Evolutionary conservation across 2,888 invertebrate species (phyloP).

Genomic region (Notocelia uddmanniana): DNA sequence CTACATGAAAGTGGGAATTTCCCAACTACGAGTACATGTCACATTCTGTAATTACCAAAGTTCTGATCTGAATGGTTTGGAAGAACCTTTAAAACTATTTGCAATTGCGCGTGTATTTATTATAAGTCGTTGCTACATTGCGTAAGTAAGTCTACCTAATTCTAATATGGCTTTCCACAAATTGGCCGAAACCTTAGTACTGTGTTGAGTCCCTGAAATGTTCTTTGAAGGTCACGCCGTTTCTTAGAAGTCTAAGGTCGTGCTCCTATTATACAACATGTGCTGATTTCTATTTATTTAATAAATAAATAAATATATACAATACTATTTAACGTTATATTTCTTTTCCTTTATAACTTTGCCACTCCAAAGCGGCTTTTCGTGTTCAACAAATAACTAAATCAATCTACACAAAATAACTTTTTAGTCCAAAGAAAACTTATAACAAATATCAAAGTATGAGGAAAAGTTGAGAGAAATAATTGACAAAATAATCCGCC

Average conservation of each 20-base stretch:
- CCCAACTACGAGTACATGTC: too few relatives aligned
- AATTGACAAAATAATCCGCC: neutral
- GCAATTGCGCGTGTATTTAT: neutral
- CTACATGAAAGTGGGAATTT: too few relatives aligned
- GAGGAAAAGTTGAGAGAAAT: slow-evolving; percentile 17
- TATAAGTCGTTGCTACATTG: neutral
- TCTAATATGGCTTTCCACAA: slow-evolving; percentile 21
- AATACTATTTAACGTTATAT: neutral
- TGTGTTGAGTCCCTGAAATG: neutral
- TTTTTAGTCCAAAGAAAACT: slow-evolving; percentile 24
- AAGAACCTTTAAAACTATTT: too few relatives aligned
- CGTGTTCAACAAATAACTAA: slow-evolving; percentile 14
- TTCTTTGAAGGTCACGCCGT: neutral
- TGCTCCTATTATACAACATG: neutral
- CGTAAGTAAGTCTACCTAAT: neutral
- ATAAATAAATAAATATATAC: too few relatives aligned
- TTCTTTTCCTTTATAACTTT: neutral
- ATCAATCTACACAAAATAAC: slow-evolving; percentile 15
- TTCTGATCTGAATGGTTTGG: too few relatives aligned
- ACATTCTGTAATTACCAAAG: too few relatives aligned
- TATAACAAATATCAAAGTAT: slow-evolving; percentile 16
- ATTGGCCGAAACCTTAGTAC: slow-evolving; percentile 14
- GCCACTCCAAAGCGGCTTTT: slow-evolving; percentile 4
- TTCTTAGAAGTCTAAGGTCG: too few relatives aligned
- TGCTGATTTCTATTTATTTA: neutral